phyloP scores from a whole-genome alignment of 2,797 vertebrate species.

The Sebastes itinus region DNA sequence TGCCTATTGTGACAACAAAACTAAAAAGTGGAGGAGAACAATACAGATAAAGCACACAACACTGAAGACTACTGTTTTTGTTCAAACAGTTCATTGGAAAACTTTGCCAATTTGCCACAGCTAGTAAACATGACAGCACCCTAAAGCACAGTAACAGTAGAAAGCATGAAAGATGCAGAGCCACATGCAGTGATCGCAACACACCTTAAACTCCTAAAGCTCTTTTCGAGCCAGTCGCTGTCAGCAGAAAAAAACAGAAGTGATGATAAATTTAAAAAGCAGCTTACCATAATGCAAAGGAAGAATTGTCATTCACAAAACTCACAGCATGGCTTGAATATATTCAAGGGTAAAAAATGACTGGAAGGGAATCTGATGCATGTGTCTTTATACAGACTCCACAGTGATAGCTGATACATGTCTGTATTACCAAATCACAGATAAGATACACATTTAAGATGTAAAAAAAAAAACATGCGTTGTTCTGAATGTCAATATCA shows the following conservation, averaged over 20 bases:
- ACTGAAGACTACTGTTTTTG: neutral
- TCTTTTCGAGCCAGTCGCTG: neutral
- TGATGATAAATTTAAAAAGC: neutral
- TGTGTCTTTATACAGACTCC: neutral
- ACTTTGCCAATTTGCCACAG: neutral
- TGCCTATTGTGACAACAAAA: neutral
- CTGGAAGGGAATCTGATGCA: neutral
- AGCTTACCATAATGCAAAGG: neutral
- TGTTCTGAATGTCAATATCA: neutral
- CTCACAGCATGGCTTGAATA: neutral
- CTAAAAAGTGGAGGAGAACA: neutral
- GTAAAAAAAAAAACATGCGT: neutral
- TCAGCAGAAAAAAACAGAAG: neutral
- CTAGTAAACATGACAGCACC: slow-evolving; percentile 17
- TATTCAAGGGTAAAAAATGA: neutral
- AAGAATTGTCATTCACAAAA: neutral
- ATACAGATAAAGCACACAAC: neutral
- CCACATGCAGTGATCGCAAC: neutral
- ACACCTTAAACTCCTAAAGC: neutral
- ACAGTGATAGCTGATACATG: neutral
- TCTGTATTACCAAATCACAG: neutral
- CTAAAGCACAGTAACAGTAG: neutral
- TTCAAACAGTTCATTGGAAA: neutral
- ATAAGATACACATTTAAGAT: neutral
- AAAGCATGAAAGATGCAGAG: neutral